Conservation (phyloP, 2,113 vertebrate species). For the Brachyhypopomus occidentalis region DNA sequence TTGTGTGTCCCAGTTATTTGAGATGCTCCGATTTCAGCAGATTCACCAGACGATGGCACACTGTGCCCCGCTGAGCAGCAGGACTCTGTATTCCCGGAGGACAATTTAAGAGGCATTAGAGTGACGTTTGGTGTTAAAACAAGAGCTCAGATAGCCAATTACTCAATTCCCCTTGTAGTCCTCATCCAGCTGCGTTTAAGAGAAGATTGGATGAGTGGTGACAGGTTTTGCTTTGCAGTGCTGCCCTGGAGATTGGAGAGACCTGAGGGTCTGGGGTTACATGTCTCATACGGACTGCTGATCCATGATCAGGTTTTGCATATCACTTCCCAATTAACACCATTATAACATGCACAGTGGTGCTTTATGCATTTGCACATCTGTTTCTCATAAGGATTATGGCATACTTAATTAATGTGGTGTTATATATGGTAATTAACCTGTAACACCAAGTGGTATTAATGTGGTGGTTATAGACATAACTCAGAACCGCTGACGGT, state of each 20-base stretch:
- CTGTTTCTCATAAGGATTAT: background rate
- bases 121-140: background rate
- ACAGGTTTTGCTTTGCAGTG: background rate
- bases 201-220: background rate
- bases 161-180: background rate
- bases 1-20: no score
- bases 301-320: background rate
- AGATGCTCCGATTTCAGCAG: background rate
- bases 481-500: background rate
- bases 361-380: background rate
- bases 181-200: background rate
- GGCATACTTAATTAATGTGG: background rate
- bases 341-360: background rate
- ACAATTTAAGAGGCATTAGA: background rate
- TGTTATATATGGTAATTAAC: no score
- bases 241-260: background rate
- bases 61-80: background rate
- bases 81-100: background rate
- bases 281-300: background rate
- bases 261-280: no score
- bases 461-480: background rate
- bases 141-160: background rate
- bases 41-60: background rate
- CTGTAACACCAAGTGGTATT: no score
- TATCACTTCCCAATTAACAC: background rate